Conservation (phyloP, 2,797 vertebrate species). For the Odontamblyopus rebecca region DNA sequence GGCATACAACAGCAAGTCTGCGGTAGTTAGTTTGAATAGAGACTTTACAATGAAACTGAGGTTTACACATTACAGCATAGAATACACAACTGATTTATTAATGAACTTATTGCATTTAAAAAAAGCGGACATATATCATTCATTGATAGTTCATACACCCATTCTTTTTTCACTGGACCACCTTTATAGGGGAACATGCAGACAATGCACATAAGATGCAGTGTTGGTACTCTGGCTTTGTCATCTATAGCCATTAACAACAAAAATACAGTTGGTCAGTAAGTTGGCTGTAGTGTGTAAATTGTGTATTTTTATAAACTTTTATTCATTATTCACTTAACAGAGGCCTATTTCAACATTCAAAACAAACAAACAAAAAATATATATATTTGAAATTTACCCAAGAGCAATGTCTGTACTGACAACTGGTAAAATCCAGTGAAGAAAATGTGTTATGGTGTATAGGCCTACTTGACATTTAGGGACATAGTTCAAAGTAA, state of each 20-base stretch:
- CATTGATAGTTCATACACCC: neutral
- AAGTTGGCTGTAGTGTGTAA: neutral
- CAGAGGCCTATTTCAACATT: neutral
- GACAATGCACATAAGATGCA: no score
- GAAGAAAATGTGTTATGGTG: neutral
- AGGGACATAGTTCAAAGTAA: neutral
- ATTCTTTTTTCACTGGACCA: neutral
- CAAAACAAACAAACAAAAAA: neutral
- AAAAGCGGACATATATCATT: neutral
- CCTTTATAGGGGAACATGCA: neutral
- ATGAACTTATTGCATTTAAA: neutral
- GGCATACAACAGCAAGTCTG: slow-evolving; percentile 34
- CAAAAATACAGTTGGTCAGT: neutral
- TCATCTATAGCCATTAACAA: neutral
- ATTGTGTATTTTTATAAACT: neutral
- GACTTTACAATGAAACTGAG: neutral
- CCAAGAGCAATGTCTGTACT: neutral
- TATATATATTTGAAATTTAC: neutral
- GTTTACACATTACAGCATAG: neutral
- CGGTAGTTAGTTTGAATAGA: neutral
- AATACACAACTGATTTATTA: neutral
- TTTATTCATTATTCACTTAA: neutral
- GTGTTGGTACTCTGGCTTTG: no score
- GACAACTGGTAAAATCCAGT: neutral
- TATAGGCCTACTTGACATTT: no score